phyloP scores from a whole-genome alignment of 2,888 invertebrate species.

The Halictus quadricinctus region DNA sequence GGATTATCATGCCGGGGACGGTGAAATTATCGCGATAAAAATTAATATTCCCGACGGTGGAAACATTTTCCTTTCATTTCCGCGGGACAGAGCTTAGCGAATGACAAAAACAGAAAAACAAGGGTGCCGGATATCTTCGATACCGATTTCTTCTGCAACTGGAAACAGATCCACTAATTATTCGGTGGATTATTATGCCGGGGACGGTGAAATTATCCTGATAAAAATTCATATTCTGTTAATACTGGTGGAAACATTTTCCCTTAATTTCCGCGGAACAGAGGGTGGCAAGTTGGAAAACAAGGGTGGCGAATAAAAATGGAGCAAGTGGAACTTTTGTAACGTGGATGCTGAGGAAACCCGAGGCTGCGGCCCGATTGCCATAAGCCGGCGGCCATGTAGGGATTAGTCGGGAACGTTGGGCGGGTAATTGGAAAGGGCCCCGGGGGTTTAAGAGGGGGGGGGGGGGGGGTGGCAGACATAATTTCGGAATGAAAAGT shows the following conservation, averaged over 20 bases:
- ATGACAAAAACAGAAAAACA: neutral
- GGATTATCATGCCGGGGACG: too few relatives aligned
- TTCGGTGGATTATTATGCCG: too few relatives aligned
- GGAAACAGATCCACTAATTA: too few relatives aligned
- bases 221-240: too few relatives aligned
- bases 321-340: neutral
- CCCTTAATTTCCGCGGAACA: too few relatives aligned
- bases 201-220: too few relatives aligned
- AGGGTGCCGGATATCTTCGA: too few relatives aligned
- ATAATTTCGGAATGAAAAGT: slow-evolving; percentile 5
- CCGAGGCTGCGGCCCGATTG: neutral
- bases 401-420: neutral
- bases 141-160: too few relatives aligned
- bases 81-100: neutral
- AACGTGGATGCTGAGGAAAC: neutral
- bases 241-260: too few relatives aligned
- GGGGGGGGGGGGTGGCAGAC: neutral
- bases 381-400: neutral
- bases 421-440: neutral
- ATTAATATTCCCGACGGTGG: too few relatives aligned
- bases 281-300: neutral
- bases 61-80: too few relatives aligned
- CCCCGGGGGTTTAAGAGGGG: neutral
- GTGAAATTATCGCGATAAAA: too few relatives aligned
- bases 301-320: neutral